Evolutionary conservation across 2,797 vertebrate species (phyloP), one percentile per base, ranked within the genome.

Genomic region (Lutra lutra): DNA sequence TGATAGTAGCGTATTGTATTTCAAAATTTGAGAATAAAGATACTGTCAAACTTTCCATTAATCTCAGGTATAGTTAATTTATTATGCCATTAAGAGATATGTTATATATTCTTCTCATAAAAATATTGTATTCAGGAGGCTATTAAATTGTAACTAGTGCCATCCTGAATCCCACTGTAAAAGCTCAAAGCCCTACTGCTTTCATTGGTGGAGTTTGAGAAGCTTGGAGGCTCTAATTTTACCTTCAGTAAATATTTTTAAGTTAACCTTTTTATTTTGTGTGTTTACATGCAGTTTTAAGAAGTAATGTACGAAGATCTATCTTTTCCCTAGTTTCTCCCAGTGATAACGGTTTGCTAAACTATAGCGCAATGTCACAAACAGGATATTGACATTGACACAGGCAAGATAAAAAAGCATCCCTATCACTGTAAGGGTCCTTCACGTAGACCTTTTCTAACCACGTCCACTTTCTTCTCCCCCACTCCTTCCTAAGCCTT

Each of bases 11-110:
- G 58, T 27, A 48, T 12, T 85, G 7, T 73, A 82, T 91, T 32
- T 94, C 77, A 68, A 14, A 79, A 62, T 88, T 70, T 92, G 38
- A 93, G 35, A 82, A 94, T 79, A 94, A 73, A 75, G 8, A 54
- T 32, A 87, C 60, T 80, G 29, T 90, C 66, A 87, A 85, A 56
- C 11, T 94, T 32, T 35, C 51, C n/a, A 54, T 86, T 56, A 64
- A 25, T 73, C 32, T 64, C 23, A 38, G 60, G 51, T 56, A 13
- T 70, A 48, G 13, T 54, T 58, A 89, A 66, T 27, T 79, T 48
- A 40, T 14, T 58, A 32, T 86, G 23, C n/a, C 17, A 86, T 21
- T 94, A 85, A 77, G 9, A 93, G 27, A 78, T 87, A 56, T 23
- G 14, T 12, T 91, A 15, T 94, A 7, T 43, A 62, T 21, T 62